Evolutionary conservation across 1,140 invertebrate genomes (phyloP).

Genomic region (honey bee (Apis mellifera)): Amel_HAv3.1 CM009935.2:5008001-5008500

Average conservation of each 20-base stretch:
- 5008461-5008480: not conserved
- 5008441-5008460: not conserved
- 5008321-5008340: slow-evolving; percentile 10
- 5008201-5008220: slow-evolving; percentile 46
- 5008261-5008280: slow-evolving; percentile 26
- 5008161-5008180: not conserved
- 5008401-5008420: not conserved
- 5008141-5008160: slow-evolving; percentile 8
- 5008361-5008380: not conserved
- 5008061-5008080: not conserved
- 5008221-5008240: slow-evolving; percentile 30
- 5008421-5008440: not conserved
- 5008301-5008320: slow-evolving; percentile 1
- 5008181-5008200: not conserved
- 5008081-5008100: slow-evolving; percentile 6
- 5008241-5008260: slow-evolving; percentile 49
- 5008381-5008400: not conserved
- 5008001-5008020: slow-evolving; percentile 3
- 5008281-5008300: not conserved
- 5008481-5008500: too few relatives aligned
- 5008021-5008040: slow-evolving; percentile 24
- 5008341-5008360: slow-evolving; percentile 14
- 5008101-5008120: not conserved
- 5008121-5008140: not conserved
- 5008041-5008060: slow-evolving; percentile 5